These are phyloP conservation scores for Rhodinocichla rosea DNA, from an alignment of 2,113 vertebrate genomes.

Conservation along the genomic window DNA sequence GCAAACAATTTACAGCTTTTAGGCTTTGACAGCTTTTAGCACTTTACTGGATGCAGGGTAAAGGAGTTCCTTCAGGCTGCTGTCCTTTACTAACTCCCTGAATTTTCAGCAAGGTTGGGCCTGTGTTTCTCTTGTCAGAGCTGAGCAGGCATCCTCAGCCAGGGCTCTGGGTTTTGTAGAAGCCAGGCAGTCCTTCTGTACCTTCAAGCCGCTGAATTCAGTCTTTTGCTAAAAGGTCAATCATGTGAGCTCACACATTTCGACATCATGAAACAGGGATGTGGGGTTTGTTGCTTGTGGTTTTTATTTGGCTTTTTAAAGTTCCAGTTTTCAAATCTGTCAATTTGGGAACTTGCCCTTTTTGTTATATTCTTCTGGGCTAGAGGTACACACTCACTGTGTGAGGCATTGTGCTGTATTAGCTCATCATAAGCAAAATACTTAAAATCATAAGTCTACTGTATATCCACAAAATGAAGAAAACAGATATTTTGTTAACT, in stretches of 20 bases:
- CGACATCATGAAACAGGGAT: neutral
- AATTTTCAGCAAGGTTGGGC: neutral
- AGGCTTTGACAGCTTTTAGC: constrained; percentile 7
- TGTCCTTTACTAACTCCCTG: neutral
- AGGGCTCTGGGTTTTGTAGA: neutral
- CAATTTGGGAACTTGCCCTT: neutral
- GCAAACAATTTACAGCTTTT: neutral
- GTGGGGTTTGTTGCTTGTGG: neutral
- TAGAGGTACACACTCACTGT: neutral
- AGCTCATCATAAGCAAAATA: neutral
- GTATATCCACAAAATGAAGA: neutral
- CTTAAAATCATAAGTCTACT: neutral
- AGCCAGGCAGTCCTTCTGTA: neutral
- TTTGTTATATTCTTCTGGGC: neutral
- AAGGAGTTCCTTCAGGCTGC: constrained; percentile 2
- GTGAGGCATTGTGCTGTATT: neutral
- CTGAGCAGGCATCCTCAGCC: neutral
- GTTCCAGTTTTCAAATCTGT: neutral
- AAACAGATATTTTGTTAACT: neutral
- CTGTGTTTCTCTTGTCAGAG: neutral
- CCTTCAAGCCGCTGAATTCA: neutral
- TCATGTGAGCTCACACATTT: neutral
- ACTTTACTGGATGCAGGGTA: neutral
- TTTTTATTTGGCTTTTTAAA: neutral
- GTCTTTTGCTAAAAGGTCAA: neutral